Evolutionary conservation across 1,140 invertebrate species (phyloP), one percentile per base, ranked within the genome.

Genomic region (Mizuhopecten yessoensis): DNA sequence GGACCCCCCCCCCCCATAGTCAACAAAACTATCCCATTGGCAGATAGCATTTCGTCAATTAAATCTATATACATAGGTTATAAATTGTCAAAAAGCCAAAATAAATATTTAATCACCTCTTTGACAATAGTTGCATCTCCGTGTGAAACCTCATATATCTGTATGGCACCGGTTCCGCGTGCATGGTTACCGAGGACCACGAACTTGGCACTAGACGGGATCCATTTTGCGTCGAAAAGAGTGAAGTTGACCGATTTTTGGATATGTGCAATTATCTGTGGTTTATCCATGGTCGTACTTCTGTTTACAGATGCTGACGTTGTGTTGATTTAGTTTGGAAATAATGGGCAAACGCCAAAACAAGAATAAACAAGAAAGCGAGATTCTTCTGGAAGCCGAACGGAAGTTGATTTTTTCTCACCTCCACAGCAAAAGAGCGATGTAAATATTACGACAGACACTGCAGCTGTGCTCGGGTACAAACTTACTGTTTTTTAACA

Each of bases 191-290:
- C 99, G 49, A 99, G 97, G 34, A 98, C 97, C 90, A 99, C 97
- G 96, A 99, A 98, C 96, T 99, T 99, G 0, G 99, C 98, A 15
- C 98, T 99, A 94, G 98, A 98, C 0, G 99, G 99, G 94, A 99
- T 98, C 99, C 99, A 99, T 97, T 98, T 98, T n/a, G 98, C 97
- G 95, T 99, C 99, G 96, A 98, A 99, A 29, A 99, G 95, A 10
- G 98, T 98, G 96, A 98, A 99, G 95, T 98, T 98, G 0, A 99
- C 95, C 39, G 97, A 97, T 96, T 98, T 98, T 95, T 99, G 98
- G 29, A 98, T 97, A 95, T 99, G 98, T 90, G 98, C 97, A 93
- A 99, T 98, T 93, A 99, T 98, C 97, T 99, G 98, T 0, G 99
- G 98, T 93, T 99, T 99, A 90, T 98, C 97, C 96, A 98, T 75